phyloP scores from a whole-genome alignment of 2,797 vertebrate genomes.

The Manis javanica region DNA sequence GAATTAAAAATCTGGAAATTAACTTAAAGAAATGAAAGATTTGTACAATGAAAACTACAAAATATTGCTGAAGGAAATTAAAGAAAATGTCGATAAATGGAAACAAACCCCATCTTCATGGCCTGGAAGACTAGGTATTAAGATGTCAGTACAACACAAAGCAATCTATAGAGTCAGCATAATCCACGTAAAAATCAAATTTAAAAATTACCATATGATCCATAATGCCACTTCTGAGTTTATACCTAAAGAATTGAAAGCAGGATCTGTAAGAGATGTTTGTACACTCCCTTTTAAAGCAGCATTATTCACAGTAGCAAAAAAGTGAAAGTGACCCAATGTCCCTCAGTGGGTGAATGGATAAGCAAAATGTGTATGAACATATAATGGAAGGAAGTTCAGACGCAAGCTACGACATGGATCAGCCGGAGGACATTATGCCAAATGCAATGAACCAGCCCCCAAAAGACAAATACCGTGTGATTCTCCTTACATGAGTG shows the following conservation, averaged over 20 bases:
- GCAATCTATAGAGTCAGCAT: neutral
- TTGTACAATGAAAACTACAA: neutral
- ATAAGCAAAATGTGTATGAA: neutral
- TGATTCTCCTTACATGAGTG: neutral
- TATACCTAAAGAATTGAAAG: neutral
- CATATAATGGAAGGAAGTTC: neutral
- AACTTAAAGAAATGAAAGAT: neutral
- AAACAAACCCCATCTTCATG: neutral
- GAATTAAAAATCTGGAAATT: neutral
- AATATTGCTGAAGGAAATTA: neutral
- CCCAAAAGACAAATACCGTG: neutral
- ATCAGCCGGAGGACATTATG: neutral
- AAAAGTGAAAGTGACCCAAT: neutral
- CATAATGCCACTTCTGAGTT: neutral
- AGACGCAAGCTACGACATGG: neutral
- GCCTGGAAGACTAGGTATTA: neutral
- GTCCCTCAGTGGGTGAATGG: neutral
- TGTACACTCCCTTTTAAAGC: neutral
- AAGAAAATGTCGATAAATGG: neutral
- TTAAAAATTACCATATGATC: neutral
- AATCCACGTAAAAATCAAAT: neutral
- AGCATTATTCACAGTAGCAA: neutral
- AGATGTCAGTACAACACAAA: neutral
- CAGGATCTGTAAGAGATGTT: neutral
- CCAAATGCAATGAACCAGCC: neutral